Base-by-base conservation (phyloP, 2,113 vertebrate species). In the Crotalus viridis region DNA sequence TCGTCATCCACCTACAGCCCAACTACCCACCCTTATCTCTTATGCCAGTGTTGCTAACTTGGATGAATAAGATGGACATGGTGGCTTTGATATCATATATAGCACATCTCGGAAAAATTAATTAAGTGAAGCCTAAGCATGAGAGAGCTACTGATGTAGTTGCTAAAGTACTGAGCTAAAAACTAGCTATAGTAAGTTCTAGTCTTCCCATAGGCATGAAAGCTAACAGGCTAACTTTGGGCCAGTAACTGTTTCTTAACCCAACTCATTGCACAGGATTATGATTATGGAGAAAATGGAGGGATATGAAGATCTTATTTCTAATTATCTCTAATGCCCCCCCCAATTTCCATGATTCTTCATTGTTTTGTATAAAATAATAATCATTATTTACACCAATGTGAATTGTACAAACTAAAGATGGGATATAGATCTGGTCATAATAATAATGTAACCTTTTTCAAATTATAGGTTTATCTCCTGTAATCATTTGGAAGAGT, bases 401-500 rank as follows among this genome's bases (percentile, higher is more conserved):
- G 8, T 4, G n/a, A 33, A 0, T 88, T 55, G 52, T 92, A 55
- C 59, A 91, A 57, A 94, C 94, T 96, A 85, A 10, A 91, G 89
- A 93, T 9, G 13, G 3, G 1, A 19, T 91, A 46, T 51, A 87
- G 10, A 81, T 69, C 28, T 69, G 4, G 10, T 24, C 28, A 61
- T 64, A 64, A 64, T 64, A 95, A 64, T 64, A 95, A 89, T 92
- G 94, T 13, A 93, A 6, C 90, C 96, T 94, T 93, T 15, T 85
- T 92, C 94, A 97, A 96, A 94, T 95, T 43, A 89, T n/a, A 64
- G 33, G 51, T 93, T 92, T 54, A 93, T 92, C 59, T 64, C 88
- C 56, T 91, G 69, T 55, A 57, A 74, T 0, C 26, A 91, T 91
- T 1, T 93, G 57, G 95, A 90, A 96, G 93, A 95, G 4, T 33